Base-by-base conservation (phyloP, 2,888 invertebrate species). In the Capitulum mitella region DNA sequence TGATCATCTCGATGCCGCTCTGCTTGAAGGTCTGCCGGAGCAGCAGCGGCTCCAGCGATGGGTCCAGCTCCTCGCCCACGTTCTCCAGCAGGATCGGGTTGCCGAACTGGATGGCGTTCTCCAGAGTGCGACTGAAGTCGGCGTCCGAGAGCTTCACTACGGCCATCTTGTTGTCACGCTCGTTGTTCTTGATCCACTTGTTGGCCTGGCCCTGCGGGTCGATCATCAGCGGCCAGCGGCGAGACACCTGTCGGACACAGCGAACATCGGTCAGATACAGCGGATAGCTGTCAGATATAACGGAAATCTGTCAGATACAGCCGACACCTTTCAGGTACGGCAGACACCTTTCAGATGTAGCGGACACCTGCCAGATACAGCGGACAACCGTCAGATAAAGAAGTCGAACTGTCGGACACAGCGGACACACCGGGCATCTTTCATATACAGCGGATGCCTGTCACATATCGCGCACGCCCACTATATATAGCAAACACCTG, bases 141-240 rank as follows among this genome's bases (percentile, higher is more conserved):
- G 89, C 82, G 86, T 97, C 95, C 0, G 93, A 92, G 81, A 94
- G 88, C 85, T 96, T 95, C 79, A 97, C 90, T 22, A 95, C 90
- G 82, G 89, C 88, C 43, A 97, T 87, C 81, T 91, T 89, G 85
- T 94, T 94, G 29, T 90, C 89, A 79, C 92, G 92, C 85, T 97
- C 97, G 91, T 95, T 92, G 84, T 93, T 95, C 87, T 95, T 95
- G 32, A 97, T 90, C 97, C 97, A 97, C 86, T 94, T 96, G 86
- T 95, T 97, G 0, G 97, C 95, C 89, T 96, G 96, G 75, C 92
- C 94, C 89, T 98, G 97, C 0, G 97, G 97, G 86, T 98, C 97
- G 81, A 98, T 94, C 91, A 97, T 93, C 74, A 98, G 88, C 0
- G 97, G 93, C 93, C 94, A 97, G n/a, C 96, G 89, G 82, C 93